These are phyloP conservation scores for Dione vanillae DNA, from an alignment of 2,888 invertebrate genomes.

Conservation along the genomic window DNA sequence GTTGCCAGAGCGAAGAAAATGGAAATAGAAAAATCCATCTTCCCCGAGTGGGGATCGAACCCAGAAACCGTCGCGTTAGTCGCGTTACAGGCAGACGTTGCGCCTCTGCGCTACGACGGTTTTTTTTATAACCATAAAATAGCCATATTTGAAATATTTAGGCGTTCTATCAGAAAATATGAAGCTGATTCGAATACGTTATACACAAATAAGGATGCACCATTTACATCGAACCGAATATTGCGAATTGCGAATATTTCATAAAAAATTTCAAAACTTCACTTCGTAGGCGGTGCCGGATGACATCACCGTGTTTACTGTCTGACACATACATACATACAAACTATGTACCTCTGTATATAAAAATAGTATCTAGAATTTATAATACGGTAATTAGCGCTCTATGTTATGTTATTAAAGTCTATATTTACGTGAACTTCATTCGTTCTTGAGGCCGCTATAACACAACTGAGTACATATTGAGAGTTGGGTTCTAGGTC, in stretches of 20 bases:
- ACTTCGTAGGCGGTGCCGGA: constrained; percentile 59
- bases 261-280: constrained; percentile 48
- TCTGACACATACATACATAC: constrained; percentile 51
- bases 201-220: constrained; percentile 2
- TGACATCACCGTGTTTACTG: constrained; percentile 72
- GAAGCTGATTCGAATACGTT: neutral
- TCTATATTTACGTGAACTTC: constrained; percentile 20
- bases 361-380: constrained; percentile 33
- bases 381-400: constrained; percentile 33
- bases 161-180: neutral
- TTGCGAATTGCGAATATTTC: constrained; percentile 31
- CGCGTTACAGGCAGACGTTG: too few relatives aligned
- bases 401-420: constrained; percentile 29
- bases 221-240: constrained; percentile 32
- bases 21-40: too few relatives aligned
- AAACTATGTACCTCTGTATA: constrained; percentile 31
- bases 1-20: too few relatives aligned
- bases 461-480: constrained; percentile 55
- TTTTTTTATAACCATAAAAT: too few relatives aligned
- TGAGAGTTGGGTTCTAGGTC: constrained; percentile 68
- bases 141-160: too few relatives aligned
- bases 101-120: too few relatives aligned
- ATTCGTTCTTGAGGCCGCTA: constrained; percentile 24
- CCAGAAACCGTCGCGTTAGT: too few relatives aligned
- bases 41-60: too few relatives aligned